Percentiles rank a stretch among this genome's conserved stretches.
Evolutionary conservation across 2,888 invertebrate species (phyloP).

Genomic region (Callosobruchus maculatus): DNA sequence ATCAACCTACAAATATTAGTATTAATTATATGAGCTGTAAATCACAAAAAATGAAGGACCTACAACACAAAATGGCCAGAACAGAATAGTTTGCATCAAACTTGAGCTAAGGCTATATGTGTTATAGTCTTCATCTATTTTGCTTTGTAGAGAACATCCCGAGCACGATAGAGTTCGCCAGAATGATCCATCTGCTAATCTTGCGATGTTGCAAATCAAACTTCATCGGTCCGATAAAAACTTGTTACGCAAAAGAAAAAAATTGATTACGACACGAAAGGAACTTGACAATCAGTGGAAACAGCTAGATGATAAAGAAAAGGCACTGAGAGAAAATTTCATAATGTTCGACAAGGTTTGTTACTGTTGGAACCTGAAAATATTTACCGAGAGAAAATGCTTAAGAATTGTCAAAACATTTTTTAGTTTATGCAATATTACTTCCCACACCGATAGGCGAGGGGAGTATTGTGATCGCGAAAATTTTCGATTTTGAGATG

Average conservation of each 20-base stretch:
- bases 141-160: slow-evolving; percentile 16
- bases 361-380: not conserved
- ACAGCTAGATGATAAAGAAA: slow-evolving; percentile 22
- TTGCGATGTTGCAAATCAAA: slow-evolving; percentile 16
- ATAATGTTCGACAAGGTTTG: slow-evolving; percentile 22
- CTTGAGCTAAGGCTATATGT: not conserved
- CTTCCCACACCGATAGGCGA: too few species aligned
- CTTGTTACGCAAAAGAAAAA: slow-evolving; percentile 12
- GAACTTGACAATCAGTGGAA: slow-evolving; percentile 22
- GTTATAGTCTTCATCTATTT: not conserved
- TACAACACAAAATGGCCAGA: too few species aligned
- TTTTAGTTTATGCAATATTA: too few species aligned
- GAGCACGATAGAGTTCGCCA: slow-evolving; percentile 21
- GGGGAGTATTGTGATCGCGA: too few species aligned
- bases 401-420: too few species aligned
- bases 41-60: too few species aligned
- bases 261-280: slow-evolving; percentile 7
- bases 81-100: too few species aligned
- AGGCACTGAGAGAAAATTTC: slow-evolving; percentile 20
- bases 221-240: slow-evolving; percentile 19
- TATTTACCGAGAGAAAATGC: not conserved
- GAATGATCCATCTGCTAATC: slow-evolving; percentile 14
- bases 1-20: too few species aligned
- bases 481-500: too few species aligned
- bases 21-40: too few species aligned